A percentile compares a stretch with the other conserved stretches of the same genome.
Conservation (phyloP, 1,140 invertebrate species). For the Antheraea pernyi region DNA sequence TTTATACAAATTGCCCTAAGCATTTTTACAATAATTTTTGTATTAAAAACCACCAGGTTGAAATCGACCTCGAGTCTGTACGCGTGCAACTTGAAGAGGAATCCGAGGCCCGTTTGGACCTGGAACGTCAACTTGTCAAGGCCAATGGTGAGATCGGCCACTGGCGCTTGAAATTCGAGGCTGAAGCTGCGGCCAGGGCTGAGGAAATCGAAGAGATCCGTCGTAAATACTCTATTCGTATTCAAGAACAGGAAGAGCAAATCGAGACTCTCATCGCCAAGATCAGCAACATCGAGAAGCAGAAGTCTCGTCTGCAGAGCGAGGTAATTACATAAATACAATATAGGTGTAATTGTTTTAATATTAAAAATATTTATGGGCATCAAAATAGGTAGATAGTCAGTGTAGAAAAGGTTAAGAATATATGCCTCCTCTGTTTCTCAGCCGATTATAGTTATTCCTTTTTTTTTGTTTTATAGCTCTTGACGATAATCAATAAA, state of each 20-base stretch:
- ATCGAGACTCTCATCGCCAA: slow-evolving; percentile 95
- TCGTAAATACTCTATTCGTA: slow-evolving; percentile 93
- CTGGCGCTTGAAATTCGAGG: slow-evolving; percentile 96
- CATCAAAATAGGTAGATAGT: too few relatives aligned
- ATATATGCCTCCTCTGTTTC: too few relatives aligned
- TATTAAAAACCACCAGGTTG: slow-evolving; percentile 80
- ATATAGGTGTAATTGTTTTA: neutral
- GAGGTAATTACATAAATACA: slow-evolving; percentile 80
- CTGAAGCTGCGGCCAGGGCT: slow-evolving; percentile 92
- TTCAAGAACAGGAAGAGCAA: slow-evolving; percentile 97
- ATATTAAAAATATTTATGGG: too few relatives aligned
- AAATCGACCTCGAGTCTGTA: slow-evolving; percentile 95
- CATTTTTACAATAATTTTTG: neutral
- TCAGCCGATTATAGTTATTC: too few relatives aligned
- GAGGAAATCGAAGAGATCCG: slow-evolving; percentile 97
- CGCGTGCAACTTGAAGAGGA: slow-evolving; percentile 97
- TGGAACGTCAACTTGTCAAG: slow-evolving; percentile 96
- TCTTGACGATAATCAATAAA: too few relatives aligned
- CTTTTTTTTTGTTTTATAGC: too few relatives aligned
- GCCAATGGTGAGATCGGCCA: slow-evolving; percentile 92
- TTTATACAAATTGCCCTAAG: neutral
- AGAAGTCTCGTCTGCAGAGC: slow-evolving; percentile 96
- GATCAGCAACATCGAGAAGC: slow-evolving; percentile 95
- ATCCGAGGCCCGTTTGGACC: slow-evolving; percentile 95
- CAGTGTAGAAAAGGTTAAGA: too few relatives aligned